Percentiles rank a stretch among this genome's conserved stretches.
Conservation (phyloP, 2,888 invertebrate genomes). For the Megamerina dolium region DNA sequence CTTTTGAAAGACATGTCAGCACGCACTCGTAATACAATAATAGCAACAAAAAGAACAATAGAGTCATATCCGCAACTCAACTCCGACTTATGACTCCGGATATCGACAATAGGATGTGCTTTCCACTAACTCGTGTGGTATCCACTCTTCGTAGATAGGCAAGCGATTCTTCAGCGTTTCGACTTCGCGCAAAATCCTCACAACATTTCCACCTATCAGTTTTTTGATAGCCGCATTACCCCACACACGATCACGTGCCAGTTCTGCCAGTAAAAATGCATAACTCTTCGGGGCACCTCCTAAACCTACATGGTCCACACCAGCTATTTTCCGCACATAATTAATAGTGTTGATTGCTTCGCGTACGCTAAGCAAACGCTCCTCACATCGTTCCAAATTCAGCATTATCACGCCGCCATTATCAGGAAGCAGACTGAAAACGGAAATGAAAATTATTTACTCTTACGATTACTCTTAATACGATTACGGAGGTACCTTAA, state of each 20-base stretch:
- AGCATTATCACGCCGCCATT: constrained; percentile 62
- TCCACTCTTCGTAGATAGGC: constrained; percentile 54
- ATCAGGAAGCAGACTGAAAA: constrained; percentile 41
- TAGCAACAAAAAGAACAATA: no score
- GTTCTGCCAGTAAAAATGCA: constrained; percentile 57
- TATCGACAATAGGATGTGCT: constrained; percentile 55
- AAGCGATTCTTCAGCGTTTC: constrained; percentile 48
- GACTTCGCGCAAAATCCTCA: constrained; percentile 54
- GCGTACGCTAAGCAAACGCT: constrained; percentile 42
- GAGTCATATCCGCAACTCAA: neutral
- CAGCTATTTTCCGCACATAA: constrained; percentile 59
- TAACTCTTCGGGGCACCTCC: constrained; percentile 54
- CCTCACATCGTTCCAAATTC: constrained; percentile 54
- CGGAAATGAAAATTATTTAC: neutral
- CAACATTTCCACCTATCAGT: constrained; percentile 56
- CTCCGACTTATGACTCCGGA: constrained; percentile 44
- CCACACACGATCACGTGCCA: constrained; percentile 57
- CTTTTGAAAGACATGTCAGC: no score
- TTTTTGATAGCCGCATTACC: constrained; percentile 57
- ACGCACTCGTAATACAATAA: no score
- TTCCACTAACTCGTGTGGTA: constrained; percentile 52
- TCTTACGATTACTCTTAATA: neutral
- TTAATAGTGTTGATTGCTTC: constrained; percentile 57
- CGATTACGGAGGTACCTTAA: constrained; percentile 50
- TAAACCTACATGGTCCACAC: constrained; percentile 61